Conservation (phyloP, 2,113 vertebrate genomes). For the Gavia stellata region DNA sequence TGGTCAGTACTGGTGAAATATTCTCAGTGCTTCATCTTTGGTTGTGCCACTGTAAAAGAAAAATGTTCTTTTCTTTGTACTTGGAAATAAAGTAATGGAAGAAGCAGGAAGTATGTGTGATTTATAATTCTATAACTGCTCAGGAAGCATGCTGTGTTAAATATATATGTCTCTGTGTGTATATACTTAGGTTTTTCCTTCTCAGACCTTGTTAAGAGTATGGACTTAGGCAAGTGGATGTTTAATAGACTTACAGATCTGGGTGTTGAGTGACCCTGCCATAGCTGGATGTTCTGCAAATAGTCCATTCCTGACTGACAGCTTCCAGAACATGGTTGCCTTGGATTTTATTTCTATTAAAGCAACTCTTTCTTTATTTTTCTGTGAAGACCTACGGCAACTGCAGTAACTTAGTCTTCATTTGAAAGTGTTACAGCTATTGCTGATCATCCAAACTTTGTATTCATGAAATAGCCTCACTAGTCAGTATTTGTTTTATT, state of each 20-base stretch:
- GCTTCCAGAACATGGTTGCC: neutral
- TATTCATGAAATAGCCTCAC: neutral
- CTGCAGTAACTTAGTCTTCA: neutral
- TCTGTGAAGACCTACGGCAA: neutral
- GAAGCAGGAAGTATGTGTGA: neutral
- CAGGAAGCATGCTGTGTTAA: neutral
- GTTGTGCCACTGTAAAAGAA: neutral
- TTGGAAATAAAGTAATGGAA: neutral
- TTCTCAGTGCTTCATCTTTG: neutral
- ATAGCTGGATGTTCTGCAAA: neutral
- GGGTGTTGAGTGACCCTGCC: neutral
- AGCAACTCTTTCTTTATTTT: neutral
- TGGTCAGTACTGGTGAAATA: neutral
- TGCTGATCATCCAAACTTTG: neutral
- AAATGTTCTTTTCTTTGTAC: neutral
- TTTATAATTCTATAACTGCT: neutral
- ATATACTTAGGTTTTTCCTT: neutral
- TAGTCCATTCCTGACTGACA: neutral
- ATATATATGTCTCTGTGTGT: neutral
- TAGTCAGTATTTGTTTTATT: neutral
- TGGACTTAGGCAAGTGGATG: neutral
- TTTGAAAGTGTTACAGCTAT: neutral
- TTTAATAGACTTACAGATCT: neutral
- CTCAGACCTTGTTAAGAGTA: neutral
- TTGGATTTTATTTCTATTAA: neutral